Conservation (phyloP, 2,888 invertebrate genomes). For the Hetaerina titia region DNA sequence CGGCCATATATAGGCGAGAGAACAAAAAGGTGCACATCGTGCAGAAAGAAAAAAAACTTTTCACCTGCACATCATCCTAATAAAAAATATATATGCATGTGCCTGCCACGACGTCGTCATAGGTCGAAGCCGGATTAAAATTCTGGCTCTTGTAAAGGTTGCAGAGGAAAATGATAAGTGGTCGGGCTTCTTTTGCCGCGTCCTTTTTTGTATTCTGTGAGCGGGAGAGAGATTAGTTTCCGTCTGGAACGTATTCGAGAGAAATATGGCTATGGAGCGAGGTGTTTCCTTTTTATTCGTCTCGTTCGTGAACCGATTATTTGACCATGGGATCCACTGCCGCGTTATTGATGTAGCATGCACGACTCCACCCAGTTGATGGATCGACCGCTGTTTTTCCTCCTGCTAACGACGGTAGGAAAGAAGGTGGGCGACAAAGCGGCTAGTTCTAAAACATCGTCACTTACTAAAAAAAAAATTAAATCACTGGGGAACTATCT, state of each 20-base stretch:
- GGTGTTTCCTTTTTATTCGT: background rate
- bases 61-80: background rate
- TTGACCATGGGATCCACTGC: background rate
- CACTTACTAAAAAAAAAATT: no score
- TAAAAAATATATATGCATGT: background rate
- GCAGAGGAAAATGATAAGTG: background rate
- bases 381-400: background rate
- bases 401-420: background rate
- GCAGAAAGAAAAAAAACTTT: background rate
- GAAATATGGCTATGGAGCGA: background rate
- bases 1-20: background rate
- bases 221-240: background rate
- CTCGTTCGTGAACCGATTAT: background rate
- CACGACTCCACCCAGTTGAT: background rate
- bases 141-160: background rate
- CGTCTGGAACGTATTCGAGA: background rate
- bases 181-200: background rate
- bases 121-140: background rate
- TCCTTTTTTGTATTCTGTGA: background rate
- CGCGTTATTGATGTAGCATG: background rate
- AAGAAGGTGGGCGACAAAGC: no score
- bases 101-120: background rate
- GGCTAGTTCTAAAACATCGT: no score
- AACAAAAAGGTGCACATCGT: background rate
- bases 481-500: no score